These are phyloP conservation scores for Eolophus roseicapilla DNA, from an alignment of 2,113 vertebrate species.

Conservation along the genomic window DNA sequence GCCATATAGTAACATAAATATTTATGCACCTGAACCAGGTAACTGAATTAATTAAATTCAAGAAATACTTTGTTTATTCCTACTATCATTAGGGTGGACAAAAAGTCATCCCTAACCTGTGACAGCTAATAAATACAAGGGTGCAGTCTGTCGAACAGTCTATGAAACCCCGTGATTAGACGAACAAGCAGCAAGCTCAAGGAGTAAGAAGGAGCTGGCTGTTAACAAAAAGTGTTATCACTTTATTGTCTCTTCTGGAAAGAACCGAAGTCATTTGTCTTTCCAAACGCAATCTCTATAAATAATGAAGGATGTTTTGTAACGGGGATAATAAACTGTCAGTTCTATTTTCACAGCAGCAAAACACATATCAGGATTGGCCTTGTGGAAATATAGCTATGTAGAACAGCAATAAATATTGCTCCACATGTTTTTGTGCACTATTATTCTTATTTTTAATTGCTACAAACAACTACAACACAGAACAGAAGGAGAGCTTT, in stretches of 20 bases:
- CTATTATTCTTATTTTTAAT: slow-evolving; percentile 41
- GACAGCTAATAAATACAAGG: slow-evolving; percentile 10
- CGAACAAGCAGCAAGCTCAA: not conserved
- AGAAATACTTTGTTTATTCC: not conserved
- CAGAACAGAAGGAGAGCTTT: not conserved
- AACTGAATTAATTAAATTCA: not conserved
- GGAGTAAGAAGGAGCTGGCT: slow-evolving; percentile 24
- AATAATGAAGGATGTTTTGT: slow-evolving; percentile 64
- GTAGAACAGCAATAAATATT: too few relatives aligned
- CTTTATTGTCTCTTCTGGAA: slow-evolving; percentile 63
- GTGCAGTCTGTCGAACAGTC: not conserved
- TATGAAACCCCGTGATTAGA: not conserved
- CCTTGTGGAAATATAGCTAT: slow-evolving; percentile 54
- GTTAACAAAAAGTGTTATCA: slow-evolving; percentile 51
- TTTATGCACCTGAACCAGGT: not conserved
- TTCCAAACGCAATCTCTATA: slow-evolving; percentile 64
- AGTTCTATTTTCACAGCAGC: slow-evolving; percentile 60
- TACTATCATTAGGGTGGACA: not conserved
- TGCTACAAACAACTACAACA: slow-evolving; percentile 8
- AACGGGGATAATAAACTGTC: slow-evolving; percentile 64
- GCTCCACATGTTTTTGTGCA: slow-evolving; percentile 33
- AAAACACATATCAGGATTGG: not conserved
- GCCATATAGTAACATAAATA: not conserved
- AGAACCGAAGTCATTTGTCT: slow-evolving; percentile 55
- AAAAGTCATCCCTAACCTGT: not conserved